phyloP scores from a whole-genome alignment of 2,797 vertebrate species.

The Sebastes vulpes region DNA sequence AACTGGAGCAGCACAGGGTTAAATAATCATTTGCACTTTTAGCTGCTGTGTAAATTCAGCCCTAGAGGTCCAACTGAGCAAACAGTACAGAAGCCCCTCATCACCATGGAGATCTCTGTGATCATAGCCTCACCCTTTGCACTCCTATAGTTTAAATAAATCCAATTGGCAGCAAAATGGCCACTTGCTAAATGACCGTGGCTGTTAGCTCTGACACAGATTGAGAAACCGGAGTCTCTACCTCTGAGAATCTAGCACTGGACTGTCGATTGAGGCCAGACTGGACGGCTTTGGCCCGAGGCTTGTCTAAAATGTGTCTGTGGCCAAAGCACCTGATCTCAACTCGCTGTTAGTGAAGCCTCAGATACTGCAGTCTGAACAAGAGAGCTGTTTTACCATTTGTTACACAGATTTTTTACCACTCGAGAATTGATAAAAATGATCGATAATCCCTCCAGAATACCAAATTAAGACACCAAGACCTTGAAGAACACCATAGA shows the following conservation, averaged over 20 bases:
- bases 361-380: background rate
- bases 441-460: too few species aligned
- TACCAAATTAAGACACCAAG: too few species aligned
- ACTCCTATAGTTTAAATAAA: conserved; percentile 30
- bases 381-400: background rate
- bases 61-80: conserved; percentile 22
- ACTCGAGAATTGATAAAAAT: too few species aligned
- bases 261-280: background rate
- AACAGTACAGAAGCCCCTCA: conserved; percentile 13
- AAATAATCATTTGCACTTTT: conserved; percentile 1
- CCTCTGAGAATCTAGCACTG: background rate
- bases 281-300: conserved; percentile 16
- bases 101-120: conserved; percentile 44
- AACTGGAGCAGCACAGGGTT: background rate
- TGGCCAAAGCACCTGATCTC: background rate
- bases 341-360: background rate
- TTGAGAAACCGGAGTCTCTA: conserved; percentile 5
- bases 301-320: conserved; percentile 26
- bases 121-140: conserved; percentile 28
- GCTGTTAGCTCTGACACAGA: conserved; percentile 24
- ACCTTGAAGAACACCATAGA: too few species aligned
- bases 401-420: too few species aligned
- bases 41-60: conserved; percentile 28
- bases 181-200: background rate
- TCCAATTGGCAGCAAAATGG: conserved; percentile 12